A percentile compares a stretch with the other conserved stretches of the same genome.
These are phyloP conservation scores for Corythucha ciliata DNA, from an alignment of 2,888 invertebrate genomes.

Conservation along the genomic window DNA sequence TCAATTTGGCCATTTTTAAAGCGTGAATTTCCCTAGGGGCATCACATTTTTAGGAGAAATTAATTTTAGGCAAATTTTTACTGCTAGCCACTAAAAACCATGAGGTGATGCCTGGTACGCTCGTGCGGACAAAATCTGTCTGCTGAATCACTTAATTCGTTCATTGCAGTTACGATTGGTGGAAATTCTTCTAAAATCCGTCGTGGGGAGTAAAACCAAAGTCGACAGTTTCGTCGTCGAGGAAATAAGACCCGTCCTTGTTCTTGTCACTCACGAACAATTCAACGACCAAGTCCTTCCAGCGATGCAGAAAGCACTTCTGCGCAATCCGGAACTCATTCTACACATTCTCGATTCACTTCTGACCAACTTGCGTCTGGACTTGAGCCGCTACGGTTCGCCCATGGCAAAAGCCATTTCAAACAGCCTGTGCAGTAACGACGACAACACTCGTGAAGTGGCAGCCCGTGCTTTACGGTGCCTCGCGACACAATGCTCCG, in stretches of 20 bases:
- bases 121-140: too few species aligned
- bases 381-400: conserved; percentile 65
- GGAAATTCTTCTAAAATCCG: conserved; percentile 64
- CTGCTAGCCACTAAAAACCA: conserved; percentile 16
- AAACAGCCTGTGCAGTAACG: conserved; percentile 75
- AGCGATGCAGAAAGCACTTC: conserved; percentile 79
- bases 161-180: conserved; percentile 51
- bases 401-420: conserved; percentile 76
- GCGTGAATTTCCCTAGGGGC: too few species aligned
- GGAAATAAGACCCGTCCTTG: conserved; percentile 57
- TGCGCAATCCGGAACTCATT: conserved; percentile 87
- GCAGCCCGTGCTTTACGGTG: conserved; percentile 63
- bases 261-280: conserved; percentile 52
- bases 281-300: conserved; percentile 69
- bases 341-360: conserved; percentile 71
- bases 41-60: too few species aligned
- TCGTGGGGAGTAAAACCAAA: conserved; percentile 66
- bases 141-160: too few species aligned
- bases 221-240: conserved; percentile 59
- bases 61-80: too few species aligned
- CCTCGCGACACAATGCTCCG: conserved; percentile 62
- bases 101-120: too few species aligned
- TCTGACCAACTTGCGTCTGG: conserved; percentile 58
- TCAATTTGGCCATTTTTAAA: too few species aligned
- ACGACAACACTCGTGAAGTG: conserved; percentile 63